phyloP scores from a whole-genome alignment of 2,797 vertebrate species.

The Aeoliscus strigatus region DNA sequence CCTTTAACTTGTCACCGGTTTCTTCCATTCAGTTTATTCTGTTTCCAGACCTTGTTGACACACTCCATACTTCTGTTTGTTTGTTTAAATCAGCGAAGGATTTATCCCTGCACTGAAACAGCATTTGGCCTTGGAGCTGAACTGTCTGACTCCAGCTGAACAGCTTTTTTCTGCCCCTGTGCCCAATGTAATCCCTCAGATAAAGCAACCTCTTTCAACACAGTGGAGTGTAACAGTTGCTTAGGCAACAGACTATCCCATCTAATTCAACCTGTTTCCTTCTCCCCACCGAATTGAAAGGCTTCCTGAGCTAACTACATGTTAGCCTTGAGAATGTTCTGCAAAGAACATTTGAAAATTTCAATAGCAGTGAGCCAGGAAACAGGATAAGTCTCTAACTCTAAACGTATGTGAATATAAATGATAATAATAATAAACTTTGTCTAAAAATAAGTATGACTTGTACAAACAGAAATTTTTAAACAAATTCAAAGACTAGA shows the following conservation, averaged over 20 bases:
- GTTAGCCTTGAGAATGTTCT: conserved; percentile 48
- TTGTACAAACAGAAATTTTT: too few relatives aligned
- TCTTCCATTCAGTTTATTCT: conserved; percentile 54
- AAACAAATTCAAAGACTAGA: too few relatives aligned
- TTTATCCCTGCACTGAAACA: conserved; percentile 55
- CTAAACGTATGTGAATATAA: too few relatives aligned
- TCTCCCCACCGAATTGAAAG: conserved; percentile 54
- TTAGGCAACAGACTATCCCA: conserved; percentile 66
- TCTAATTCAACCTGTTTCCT: conserved; percentile 65
- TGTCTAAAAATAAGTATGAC: too few relatives aligned
- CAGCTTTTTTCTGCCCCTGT: conserved; percentile 5
- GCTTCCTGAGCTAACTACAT: conserved; percentile 44
- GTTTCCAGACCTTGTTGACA: conserved; percentile 53
- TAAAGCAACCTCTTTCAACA: conserved; percentile 62
- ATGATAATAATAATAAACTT: background rate
- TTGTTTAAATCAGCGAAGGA: conserved; percentile 52
- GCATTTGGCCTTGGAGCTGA: conserved; percentile 52
- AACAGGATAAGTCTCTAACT: background rate
- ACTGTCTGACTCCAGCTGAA: conserved; percentile 57
- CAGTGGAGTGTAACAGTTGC: conserved; percentile 66
- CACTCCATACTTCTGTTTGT: conserved; percentile 57
- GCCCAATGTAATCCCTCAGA: conserved; percentile 64
- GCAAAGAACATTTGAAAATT: conserved; percentile 50
- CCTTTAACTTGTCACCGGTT: conserved; percentile 42
- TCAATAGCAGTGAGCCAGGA: conserved; percentile 25